phyloP scores from a whole-genome alignment of 2,113 vertebrate species.

The Corythaixoides concolor region DNA sequence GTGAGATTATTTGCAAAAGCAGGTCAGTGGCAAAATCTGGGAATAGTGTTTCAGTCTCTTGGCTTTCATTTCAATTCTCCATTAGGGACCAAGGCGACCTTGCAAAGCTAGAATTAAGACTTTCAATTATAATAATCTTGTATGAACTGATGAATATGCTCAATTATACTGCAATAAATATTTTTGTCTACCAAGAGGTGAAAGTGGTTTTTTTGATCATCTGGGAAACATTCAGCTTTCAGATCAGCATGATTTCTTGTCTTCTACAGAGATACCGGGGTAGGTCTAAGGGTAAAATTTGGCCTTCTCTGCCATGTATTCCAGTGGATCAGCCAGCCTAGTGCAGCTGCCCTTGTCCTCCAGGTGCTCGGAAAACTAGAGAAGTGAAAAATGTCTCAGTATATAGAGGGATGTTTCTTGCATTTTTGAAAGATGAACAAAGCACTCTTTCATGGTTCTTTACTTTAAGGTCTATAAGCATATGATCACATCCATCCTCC shows the following conservation, averaged over 20 bases:
- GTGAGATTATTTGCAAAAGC: constrained; percentile 23
- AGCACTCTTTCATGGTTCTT: neutral
- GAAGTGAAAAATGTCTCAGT: neutral
- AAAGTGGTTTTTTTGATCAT: neutral
- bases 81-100: constrained; percentile 23
- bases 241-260: neutral
- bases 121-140: constrained; percentile 32
- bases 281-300: neutral
- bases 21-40: neutral
- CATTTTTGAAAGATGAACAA: neutral
- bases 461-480: neutral
- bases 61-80: neutral
- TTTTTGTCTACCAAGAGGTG: neutral
- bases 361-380: neutral
- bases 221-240: neutral
- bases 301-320: neutral
- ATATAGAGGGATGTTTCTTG: neutral
- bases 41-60: neutral
- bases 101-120: constrained; percentile 2
- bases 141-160: neutral
- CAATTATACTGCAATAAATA: constrained; percentile 4
- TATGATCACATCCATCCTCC: neutral
- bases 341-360: neutral
- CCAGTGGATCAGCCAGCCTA: neutral
- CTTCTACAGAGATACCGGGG: neutral